phyloP scores from a whole-genome alignment of 2,797 vertebrate species.

The Platalea minor region DNA sequence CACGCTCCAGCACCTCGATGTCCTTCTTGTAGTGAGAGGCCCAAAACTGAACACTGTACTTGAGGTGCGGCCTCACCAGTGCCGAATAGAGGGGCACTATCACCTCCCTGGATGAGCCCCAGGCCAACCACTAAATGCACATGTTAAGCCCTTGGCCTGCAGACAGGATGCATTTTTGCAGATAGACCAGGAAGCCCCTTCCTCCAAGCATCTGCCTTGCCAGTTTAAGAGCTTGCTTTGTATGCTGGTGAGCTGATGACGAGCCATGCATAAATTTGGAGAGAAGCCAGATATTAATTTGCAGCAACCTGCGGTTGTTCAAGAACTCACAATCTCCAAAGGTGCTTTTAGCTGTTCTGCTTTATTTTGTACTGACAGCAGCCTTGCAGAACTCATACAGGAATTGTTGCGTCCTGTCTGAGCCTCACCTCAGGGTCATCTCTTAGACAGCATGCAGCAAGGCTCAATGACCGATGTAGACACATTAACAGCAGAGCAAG shows the following conservation, averaged over 20 bases:
- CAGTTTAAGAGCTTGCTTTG: not conserved
- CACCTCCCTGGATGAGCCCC: not conserved
- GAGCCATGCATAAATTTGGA: not conserved
- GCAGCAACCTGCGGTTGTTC: not conserved
- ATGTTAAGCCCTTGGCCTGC: not conserved
- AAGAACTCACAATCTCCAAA: not conserved
- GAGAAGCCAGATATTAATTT: not conserved
- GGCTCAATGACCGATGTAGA: not conserved
- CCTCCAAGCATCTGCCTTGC: not conserved
- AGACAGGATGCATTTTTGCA: not conserved
- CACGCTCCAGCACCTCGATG: too few relatives aligned
- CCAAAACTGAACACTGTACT: too few relatives aligned
- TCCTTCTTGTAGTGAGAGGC: too few relatives aligned
- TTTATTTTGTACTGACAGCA: not conserved
- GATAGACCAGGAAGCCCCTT: not conserved
- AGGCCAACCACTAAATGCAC: not conserved
- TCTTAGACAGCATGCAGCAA: not conserved
- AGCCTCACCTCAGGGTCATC: not conserved
- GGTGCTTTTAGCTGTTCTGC: not conserved
- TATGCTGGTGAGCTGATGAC: not conserved
- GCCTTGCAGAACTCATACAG: not conserved
- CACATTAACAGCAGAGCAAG: not conserved
- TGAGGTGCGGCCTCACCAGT: too few relatives aligned
- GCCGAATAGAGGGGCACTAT: too few relatives aligned
- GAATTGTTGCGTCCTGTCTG: not conserved